These are phyloP conservation scores for Elmis aenea DNA, from an alignment of 2,888 invertebrate species.

Conservation along the genomic window DNA sequence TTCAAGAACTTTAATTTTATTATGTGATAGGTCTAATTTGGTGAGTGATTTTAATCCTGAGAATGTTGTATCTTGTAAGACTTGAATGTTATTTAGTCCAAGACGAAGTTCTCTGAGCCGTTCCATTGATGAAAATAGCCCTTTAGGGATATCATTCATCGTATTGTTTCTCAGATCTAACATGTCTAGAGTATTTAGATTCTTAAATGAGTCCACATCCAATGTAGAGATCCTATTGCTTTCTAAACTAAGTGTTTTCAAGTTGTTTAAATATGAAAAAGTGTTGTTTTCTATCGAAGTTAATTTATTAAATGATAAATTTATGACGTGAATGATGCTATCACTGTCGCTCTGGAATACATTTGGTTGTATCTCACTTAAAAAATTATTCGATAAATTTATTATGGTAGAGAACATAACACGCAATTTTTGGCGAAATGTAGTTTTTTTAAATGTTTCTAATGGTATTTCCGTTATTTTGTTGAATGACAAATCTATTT, in stretches of 20 bases:
- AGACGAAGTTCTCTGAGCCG: slow-evolving; percentile 5
- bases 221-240: not conserved
- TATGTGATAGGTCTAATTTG: slow-evolving; percentile 9
- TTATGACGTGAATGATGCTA: too few species aligned
- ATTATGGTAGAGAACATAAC: too few species aligned
- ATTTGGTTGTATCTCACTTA: too few species aligned
- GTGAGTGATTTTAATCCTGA: slow-evolving; percentile 6
- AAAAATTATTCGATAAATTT: too few species aligned
- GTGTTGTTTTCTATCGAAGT: slow-evolving; percentile 5
- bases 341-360: not conserved
- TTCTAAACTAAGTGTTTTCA: not conserved
- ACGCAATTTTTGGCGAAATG: slow-evolving; percentile 4
- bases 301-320: slow-evolving; percentile 5
- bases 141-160: slow-evolving; percentile 3
- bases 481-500: slow-evolving; percentile 13
- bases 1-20: slow-evolving; percentile 5
- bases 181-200: not conserved
- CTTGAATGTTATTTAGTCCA: slow-evolving; percentile 5
- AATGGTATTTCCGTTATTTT: slow-evolving; percentile 7
- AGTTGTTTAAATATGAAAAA: not conserved
- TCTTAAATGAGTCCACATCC: not conserved
- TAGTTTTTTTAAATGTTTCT: slow-evolving; percentile 7
- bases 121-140: slow-evolving; percentile 6
- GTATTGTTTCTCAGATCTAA: not conserved
- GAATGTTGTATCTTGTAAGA: slow-evolving; percentile 4